These are phyloP conservation scores for Phocoena sinus DNA, from an alignment of 2,113 vertebrate species.

Conservation along the genomic window DNA sequence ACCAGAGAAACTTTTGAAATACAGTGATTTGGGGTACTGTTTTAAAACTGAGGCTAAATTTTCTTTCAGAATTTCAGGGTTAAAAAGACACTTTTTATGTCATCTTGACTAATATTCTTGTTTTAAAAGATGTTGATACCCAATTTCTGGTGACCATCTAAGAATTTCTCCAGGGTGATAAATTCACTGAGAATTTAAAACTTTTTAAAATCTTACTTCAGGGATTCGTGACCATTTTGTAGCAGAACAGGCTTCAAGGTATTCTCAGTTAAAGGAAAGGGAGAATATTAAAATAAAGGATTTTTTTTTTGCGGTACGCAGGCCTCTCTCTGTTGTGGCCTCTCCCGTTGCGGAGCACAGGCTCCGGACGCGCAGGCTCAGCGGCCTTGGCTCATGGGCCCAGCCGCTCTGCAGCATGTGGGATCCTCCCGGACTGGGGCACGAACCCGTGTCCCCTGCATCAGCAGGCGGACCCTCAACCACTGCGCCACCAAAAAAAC, in stretches of 20 bases:
- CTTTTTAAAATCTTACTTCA: neutral
- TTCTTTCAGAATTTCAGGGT: neutral
- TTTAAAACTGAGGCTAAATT: slow-evolving; percentile 12
- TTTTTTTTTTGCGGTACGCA: neutral
- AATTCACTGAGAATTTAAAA: slow-evolving; percentile 23
- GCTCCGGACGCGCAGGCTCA: too few species aligned
- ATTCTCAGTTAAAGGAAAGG: neutral
- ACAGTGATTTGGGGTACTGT: neutral
- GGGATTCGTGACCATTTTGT: neutral
- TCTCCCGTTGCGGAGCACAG: too few species aligned
- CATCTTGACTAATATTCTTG: neutral
- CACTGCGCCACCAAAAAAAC: too few species aligned
- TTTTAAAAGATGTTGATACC: neutral
- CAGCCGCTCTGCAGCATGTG: too few species aligned
- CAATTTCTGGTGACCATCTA: neutral
- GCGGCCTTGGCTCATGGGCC: too few species aligned
- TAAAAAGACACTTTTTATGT: neutral
- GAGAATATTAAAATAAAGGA: neutral
- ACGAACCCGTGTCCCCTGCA: too few species aligned
- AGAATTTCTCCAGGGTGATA: neutral
- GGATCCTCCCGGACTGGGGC: too few species aligned
- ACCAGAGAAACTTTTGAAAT: neutral
- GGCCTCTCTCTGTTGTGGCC: too few species aligned
- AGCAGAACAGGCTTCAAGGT: neutral
- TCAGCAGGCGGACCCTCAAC: too few species aligned